A percentile compares a stretch with the other conserved stretches of the same genome.
phyloP scores from a whole-genome alignment of 2,888 invertebrate species.

The Hypercompe scribonia region DNA sequence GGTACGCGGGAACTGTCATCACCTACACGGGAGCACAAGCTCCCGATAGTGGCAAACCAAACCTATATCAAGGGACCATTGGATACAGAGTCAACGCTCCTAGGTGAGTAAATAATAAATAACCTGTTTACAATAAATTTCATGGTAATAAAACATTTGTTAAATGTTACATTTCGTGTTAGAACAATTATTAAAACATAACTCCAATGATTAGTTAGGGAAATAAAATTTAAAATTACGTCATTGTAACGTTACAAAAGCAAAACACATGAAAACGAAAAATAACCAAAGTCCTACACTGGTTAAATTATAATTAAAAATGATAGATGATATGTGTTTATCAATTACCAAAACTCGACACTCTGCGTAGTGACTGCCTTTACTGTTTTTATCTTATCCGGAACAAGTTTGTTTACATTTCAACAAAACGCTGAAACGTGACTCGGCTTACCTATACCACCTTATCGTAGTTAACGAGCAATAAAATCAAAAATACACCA shows the following conservation, averaged over 20 bases:
- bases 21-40: slow-evolving; percentile 80
- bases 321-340: slow-evolving; percentile 45
- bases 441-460: slow-evolving; percentile 77
- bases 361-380: slow-evolving; percentile 55
- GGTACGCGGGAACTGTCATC: slow-evolving; percentile 82
- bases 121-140: slow-evolving; percentile 23
- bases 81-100: slow-evolving; percentile 88
- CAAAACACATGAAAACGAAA: not conserved
- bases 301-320: not conserved
- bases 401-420: slow-evolving; percentile 85
- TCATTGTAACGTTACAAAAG: not conserved
- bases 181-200: not conserved
- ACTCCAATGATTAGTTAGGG: not conserved
- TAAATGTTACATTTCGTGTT: not conserved
- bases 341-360: slow-evolving; percentile 64
- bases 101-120: slow-evolving; percentile 83
- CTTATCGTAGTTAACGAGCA: slow-evolving; percentile 81
- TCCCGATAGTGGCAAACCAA: slow-evolving; percentile 83
- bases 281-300: not conserved
- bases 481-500: slow-evolving; percentile 77
- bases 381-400: slow-evolving; percentile 84
- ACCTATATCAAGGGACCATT: slow-evolving; percentile 83
- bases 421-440: slow-evolving; percentile 83
- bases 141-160: not conserved
- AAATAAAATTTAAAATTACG: not conserved